phyloP scores from a whole-genome alignment of 2,888 invertebrate species.

The Dorcus parallelipipedus region DNA sequence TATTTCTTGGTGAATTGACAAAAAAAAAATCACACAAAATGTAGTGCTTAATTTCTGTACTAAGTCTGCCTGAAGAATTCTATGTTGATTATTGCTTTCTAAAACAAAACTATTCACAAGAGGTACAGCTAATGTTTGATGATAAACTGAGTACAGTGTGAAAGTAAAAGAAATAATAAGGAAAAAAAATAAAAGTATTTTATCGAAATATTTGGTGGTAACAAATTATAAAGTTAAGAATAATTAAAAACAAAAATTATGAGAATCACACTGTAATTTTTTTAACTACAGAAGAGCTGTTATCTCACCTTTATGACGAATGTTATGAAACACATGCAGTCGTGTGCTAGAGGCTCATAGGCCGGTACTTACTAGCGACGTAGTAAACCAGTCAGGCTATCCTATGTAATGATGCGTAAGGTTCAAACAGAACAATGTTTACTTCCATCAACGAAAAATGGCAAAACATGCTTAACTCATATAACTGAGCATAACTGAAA shows the following conservation, averaged over 20 bases:
- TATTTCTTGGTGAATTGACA: neutral
- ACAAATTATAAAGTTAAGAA: too few species aligned
- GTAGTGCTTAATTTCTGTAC: neutral
- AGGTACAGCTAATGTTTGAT: slow-evolving; percentile 3
- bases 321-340: slow-evolving; percentile 40
- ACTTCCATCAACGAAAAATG: slow-evolving; percentile 48
- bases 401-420: slow-evolving; percentile 72
- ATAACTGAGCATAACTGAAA: neutral
- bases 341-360: slow-evolving; percentile 37
- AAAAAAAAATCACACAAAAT: neutral
- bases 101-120: neutral
- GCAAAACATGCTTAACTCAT: slow-evolving; percentile 35
- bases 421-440: slow-evolving; percentile 73
- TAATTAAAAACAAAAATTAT: too few species aligned
- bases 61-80: neutral
- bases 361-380: slow-evolving; percentile 46
- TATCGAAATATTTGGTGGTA: too few species aligned
- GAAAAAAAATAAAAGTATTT: too few species aligned
- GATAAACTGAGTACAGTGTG: neutral
- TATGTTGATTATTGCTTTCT: neutral
- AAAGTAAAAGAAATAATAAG: neutral
- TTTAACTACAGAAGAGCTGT: slow-evolving; percentile 1
- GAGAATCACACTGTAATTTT: neutral
- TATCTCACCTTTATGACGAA: slow-evolving; percentile 3
- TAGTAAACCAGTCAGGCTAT: slow-evolving; percentile 56